Base-by-base conservation (phyloP, 2,797 vertebrate species). In the Tachyglossus aculeatus region DNA sequence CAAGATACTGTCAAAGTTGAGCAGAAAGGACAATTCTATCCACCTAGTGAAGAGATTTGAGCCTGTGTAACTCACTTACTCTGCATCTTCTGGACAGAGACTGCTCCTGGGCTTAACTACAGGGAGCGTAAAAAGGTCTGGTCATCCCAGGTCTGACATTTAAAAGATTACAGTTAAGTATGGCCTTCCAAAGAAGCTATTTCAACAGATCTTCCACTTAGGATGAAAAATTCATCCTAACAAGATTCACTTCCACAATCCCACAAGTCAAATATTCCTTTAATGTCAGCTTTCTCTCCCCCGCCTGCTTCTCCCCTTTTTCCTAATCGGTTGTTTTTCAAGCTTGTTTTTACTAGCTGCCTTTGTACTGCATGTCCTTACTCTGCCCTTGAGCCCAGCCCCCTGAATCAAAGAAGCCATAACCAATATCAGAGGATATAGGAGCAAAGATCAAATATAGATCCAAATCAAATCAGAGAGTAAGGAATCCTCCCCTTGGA, bases 221-320 rank as follows among this genome's bases (percentile, higher is more conserved):
- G 54, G 15, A 54, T 25, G 55, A 48, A 25, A 48, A 21, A 31
- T 1, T 10, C 1, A 60, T 48, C 2, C 34, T 57, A 61, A 41
- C n/a, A 25, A 44, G n/a, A 31, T 1, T 10, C 1, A 60, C 48
- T 2, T 32, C 57, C 61, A 41, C 71, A 31, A 18, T 47, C 38
- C 56, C 71, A 2, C 19, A 70, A 68, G 52, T 71, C 45, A 7
- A 29, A 4, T 19, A 45, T 75, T 44, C 24, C 70, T 55, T 59
- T 47, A 37, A 62, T 8, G 13, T 16, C 44, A 47, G 43, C 13
- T 47, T 77, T 69, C 77, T 41, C 37, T n/a, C n/a, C n/a, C n/a
- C n/a, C n/a, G n/a, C n/a, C n/a, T n/a, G n/a, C n/a, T n/a, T n/a
- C n/a, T n/a, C n/a, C n/a, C n/a, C n/a, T n/a, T n/a, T n/a, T n/a